A percentile compares a stretch with the other conserved stretches of the same genome.
phyloP scores from a whole-genome alignment of 2,797 vertebrate genomes.

The Gila robusta region DNA sequence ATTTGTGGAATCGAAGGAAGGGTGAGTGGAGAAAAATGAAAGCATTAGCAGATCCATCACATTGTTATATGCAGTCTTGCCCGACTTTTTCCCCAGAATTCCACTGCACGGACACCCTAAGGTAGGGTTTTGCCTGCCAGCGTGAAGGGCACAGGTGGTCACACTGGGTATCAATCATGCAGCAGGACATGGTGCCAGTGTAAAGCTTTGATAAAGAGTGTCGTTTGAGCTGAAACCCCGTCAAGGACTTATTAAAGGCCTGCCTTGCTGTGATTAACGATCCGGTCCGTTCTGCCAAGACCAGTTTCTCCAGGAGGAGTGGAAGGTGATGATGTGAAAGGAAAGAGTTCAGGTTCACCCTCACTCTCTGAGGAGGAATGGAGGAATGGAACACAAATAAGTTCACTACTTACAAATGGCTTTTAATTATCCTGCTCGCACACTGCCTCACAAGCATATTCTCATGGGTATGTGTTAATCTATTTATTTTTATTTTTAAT shows the following conservation, averaged over 20 bases:
- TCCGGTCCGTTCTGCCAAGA: constrained; percentile 58
- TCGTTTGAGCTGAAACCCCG: constrained; percentile 76
- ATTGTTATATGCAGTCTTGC: not conserved
- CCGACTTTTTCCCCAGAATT: constrained; percentile 39
- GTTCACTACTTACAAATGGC: constrained; percentile 3
- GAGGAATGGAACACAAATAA: constrained; percentile 12
- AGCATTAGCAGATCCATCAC: constrained; percentile 62
- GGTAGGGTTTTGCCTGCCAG: constrained; percentile 67
- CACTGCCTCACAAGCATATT: not conserved
- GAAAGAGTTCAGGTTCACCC: constrained; percentile 4
- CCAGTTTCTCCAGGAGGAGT: constrained; percentile 60
- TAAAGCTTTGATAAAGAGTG: constrained; percentile 84
- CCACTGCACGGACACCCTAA: constrained; percentile 47
- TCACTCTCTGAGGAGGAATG: constrained; percentile 3
- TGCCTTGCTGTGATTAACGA: constrained; percentile 77
- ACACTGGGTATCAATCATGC: constrained; percentile 76
- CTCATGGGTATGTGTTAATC: not conserved
- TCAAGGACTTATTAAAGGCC: constrained; percentile 82
- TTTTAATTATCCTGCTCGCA: not conserved
- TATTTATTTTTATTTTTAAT: not conserved
- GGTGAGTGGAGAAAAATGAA: constrained; percentile 66
- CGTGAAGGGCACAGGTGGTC: constrained; percentile 72
- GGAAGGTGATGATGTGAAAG: constrained; percentile 12
- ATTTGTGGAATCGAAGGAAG: constrained; percentile 60
- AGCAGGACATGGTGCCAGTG: constrained; percentile 71